Evolutionary conservation across 1,140 invertebrate genomes (phyloP), one percentile per base, ranked within the genome.

Genomic region (Asbolus verrucosus): DNA sequence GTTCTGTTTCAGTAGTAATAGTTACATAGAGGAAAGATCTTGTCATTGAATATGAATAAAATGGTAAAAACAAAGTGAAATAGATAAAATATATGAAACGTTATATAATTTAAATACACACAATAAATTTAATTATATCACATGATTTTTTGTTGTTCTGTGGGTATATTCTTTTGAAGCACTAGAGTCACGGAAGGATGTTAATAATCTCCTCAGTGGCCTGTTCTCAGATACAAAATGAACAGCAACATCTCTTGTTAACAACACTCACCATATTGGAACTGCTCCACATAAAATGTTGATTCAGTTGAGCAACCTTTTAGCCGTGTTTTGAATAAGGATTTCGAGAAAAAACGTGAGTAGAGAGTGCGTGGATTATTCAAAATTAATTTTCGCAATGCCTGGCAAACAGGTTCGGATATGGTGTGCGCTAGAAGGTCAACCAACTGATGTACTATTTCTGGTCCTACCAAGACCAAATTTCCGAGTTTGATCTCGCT

Each of bases 91-190:
- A 46, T 46, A 46, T 46, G 46, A 27, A 27, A 54, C 46, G 19
- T 54, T 54, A 46, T 54, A 14, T 54, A 54, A 27, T 54, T 54
- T n/a, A 54, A 54, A 24, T 54, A 54, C 46, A 54, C 46, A 24
- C 46, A 54, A 27, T 54, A 54, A n/a, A 54, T 24, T 54, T 54
- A 54, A 24, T 54, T 54, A 46, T 54, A 54, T 54, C 46, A 54
- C 46, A 54, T 27, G 46, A 54, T 46, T 54, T n/a, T 54, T 54
- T 54, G 46, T 54, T 54, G 46, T 54, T 54, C 46, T 27, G 2
- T 54, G 14, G 11, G 11, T 54, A 24, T n/a, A 1, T 54, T 8
- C 24, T 27, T 54, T 54, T n/a, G n/a, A 54, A 30, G 21, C 46
- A 54, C 46, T 54, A 27, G 8, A 46, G n/a, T 27, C 46, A 27